Conservation (phyloP, 2,888 invertebrate species). For the Heliconius ismenius region DNA sequence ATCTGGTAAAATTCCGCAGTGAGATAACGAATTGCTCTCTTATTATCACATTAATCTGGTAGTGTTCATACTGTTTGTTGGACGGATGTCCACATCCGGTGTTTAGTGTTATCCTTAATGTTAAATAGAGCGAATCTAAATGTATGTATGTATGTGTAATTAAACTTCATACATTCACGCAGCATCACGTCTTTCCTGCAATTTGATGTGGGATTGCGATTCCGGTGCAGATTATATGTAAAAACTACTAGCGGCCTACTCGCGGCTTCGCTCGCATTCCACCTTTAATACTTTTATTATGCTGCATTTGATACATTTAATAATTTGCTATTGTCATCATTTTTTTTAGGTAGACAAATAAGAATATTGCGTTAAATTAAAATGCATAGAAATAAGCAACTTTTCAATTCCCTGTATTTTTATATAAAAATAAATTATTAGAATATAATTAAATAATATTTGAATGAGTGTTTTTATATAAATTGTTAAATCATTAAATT, state of each 20-base stretch:
- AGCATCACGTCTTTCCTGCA: neutral
- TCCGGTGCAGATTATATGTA: neutral
- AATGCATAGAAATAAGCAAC: too few species aligned
- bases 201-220: neutral
- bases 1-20: constrained; percentile 27
- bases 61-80: constrained; percentile 51
- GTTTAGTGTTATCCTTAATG: constrained; percentile 58
- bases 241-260: neutral
- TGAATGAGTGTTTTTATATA: too few species aligned
- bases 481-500: too few species aligned
- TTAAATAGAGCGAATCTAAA: constrained; percentile 60
- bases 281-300: too few species aligned
- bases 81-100: constrained; percentile 70
- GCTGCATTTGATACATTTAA: too few species aligned
- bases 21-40: constrained; percentile 27
- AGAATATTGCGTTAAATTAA: too few species aligned
- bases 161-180: neutral
- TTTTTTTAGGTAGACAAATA: too few species aligned
- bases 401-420: too few species aligned
- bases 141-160: neutral
- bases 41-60: constrained; percentile 45
- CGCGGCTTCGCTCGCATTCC: too few species aligned
- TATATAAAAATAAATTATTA: too few species aligned
- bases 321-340: too few species aligned
- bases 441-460: too few species aligned